phyloP scores from a whole-genome alignment of 1,140 invertebrate species.

The Chionoecetes opilio region DNA sequence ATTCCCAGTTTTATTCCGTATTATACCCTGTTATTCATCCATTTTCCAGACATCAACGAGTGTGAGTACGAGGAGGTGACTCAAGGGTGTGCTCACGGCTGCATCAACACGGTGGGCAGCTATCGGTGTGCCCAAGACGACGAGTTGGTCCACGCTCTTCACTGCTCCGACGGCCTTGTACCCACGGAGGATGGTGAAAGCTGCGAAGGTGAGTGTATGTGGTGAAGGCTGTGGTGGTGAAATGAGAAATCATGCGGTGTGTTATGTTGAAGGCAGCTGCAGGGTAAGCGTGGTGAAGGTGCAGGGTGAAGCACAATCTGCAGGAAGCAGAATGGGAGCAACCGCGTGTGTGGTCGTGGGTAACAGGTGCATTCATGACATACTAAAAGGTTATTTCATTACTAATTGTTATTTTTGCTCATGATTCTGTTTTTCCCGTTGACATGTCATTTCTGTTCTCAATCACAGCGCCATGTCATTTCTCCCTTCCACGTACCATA shows the following conservation, averaged over 20 bases:
- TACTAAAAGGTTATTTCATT: no score
- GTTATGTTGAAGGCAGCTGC: no score
- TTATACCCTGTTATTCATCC: not conserved
- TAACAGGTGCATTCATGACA: no score
- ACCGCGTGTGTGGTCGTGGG: no score
- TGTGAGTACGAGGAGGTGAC: slow-evolving; percentile 78
- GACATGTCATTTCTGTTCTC: no score
- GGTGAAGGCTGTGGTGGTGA: not conserved
- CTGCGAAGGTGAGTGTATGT: slow-evolving; percentile 84
- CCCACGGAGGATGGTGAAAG: slow-evolving; percentile 83
- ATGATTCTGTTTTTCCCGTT: no score
- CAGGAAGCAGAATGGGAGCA: no score
- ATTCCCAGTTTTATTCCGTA: not conserved
- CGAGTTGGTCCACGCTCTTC: slow-evolving; percentile 56
- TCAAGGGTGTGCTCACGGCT: slow-evolving; percentile 83
- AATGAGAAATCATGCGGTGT: no score
- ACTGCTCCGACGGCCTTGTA: slow-evolving; percentile 83
- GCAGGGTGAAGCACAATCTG: no score
- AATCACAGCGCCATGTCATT: not conserved
- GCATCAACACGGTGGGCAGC: slow-evolving; percentile 87
- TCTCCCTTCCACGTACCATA: not conserved
- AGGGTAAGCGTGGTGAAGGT: no score
- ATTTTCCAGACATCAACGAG: slow-evolving; percentile 79
- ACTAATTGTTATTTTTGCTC: no score
- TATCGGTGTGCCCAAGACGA: slow-evolving; percentile 86